Evolutionary conservation across 2,113 vertebrate genomes (phyloP).

Genomic region (Sander vitreus): DNA sequence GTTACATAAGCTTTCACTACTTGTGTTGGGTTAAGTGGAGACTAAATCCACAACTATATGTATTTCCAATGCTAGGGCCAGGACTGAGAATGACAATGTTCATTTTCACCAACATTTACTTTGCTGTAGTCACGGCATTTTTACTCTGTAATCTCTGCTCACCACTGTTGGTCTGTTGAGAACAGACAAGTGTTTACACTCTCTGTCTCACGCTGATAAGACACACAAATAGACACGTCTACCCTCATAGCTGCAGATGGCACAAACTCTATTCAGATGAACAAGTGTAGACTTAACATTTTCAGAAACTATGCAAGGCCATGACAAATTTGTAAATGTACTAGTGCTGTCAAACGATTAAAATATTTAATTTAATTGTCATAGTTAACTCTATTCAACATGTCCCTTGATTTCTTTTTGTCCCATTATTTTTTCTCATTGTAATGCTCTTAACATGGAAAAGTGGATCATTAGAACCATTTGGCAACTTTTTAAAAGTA

Average conservation of each 20-base stretch:
- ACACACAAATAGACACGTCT: not conserved
- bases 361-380: too few species aligned
- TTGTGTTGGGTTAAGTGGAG: not conserved
- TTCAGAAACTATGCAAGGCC: not conserved
- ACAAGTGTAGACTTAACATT: not conserved
- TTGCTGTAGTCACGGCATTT: not conserved
- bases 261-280: not conserved
- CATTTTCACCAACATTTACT: not conserved
- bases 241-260: not conserved
- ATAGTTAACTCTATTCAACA: too few species aligned
- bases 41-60: not conserved
- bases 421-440: too few species aligned
- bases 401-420: too few species aligned
- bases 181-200: not conserved
- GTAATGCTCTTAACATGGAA: too few species aligned
- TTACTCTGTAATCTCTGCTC: not conserved
- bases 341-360: not conserved
- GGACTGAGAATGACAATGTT: not conserved
- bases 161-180: not conserved
- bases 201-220: slow-evolving; percentile 24
- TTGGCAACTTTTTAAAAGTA: too few species aligned
- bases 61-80: accelerated
- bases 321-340: not conserved
- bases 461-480: too few species aligned
- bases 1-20: not conserved